Conservation (phyloP, 2,888 invertebrate species). For the Nesidiocoris tenuis region DNA sequence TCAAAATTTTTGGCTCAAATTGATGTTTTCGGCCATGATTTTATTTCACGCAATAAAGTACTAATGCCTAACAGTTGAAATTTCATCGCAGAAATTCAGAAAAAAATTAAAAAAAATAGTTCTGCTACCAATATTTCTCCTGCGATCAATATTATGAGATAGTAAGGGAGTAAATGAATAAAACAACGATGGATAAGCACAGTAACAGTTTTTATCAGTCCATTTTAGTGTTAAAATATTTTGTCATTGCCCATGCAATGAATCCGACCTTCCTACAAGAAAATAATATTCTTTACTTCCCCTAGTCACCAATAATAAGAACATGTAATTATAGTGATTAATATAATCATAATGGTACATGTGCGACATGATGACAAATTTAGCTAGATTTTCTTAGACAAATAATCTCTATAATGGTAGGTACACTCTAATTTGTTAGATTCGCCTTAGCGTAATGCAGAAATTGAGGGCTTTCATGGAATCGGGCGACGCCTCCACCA, state of each 20-base stretch:
- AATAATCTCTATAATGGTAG: constrained; percentile 10
- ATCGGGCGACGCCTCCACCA: too few species aligned
- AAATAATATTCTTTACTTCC: constrained; percentile 47
- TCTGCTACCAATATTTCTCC: too few species aligned
- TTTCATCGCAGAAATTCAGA: too few species aligned
- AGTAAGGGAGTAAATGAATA: not conserved
- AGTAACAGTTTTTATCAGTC: constrained; percentile 50
- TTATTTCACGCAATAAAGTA: too few species aligned
- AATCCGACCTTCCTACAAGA: constrained; percentile 45
- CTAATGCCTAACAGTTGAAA: too few species aligned
- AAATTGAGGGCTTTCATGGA: not conserved
- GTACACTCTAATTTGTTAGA: not conserved
- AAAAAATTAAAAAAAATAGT: too few species aligned
- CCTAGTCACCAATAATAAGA: constrained; percentile 52
- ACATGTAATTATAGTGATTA: constrained; percentile 56
- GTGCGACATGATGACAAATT: constrained; percentile 57
- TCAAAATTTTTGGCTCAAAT: too few species aligned
- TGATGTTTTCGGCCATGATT: too few species aligned
- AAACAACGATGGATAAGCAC: constrained; percentile 40
- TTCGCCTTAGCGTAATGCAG: not conserved
- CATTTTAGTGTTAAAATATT: constrained; percentile 50
- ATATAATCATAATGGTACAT: constrained; percentile 60
- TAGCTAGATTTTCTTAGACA: constrained; percentile 21
- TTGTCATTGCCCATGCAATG: constrained; percentile 46
- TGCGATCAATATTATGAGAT: too few species aligned